Evolutionary conservation across 2,797 vertebrate genomes (phyloP).

Genomic region (Neomorphus geoffroyi): DNA sequence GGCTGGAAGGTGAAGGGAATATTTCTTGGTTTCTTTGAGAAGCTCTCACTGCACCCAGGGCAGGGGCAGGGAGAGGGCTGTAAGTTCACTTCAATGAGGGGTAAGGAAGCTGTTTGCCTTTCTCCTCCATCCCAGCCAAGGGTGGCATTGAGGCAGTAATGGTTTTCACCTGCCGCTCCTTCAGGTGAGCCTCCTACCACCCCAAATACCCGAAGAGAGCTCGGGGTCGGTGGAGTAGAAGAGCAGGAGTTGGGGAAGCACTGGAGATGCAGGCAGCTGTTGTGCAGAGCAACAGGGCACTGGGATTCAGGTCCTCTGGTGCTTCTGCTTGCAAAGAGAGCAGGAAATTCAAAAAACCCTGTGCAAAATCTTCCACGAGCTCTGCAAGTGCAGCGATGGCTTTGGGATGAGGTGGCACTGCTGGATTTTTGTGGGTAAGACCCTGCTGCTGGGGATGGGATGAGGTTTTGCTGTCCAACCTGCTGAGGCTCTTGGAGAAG

Average conservation of each 20-base stretch:
- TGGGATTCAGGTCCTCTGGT: accelerated
- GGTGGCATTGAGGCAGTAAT: neutral
- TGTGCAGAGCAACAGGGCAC: accelerated
- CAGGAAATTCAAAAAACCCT: neutral
- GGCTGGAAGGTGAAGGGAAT: neutral
- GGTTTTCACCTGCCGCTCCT: neutral
- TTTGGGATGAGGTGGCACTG: accelerated
- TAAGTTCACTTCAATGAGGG: neutral
- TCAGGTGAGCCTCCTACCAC: neutral
- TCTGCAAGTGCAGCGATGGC: too few relatives aligned
- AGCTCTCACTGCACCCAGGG: neutral
- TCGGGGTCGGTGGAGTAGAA: accelerated
- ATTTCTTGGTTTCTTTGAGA: neutral
- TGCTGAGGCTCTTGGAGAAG: neutral
- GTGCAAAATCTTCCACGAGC: accelerated
- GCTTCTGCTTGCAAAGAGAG: neutral
- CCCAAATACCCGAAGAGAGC: neutral
- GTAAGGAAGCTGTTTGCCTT: neutral
- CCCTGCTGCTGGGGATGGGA: neutral
- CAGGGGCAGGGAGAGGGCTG: neutral
- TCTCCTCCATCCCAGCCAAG: neutral
- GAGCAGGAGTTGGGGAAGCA: neutral
- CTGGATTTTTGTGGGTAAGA: neutral
- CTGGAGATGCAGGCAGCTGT: neutral
- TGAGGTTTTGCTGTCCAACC: neutral